These are phyloP conservation scores for Lophotriccus pileatus DNA, from an alignment of 2,797 vertebrate genomes.

Conservation along the genomic window DNA sequence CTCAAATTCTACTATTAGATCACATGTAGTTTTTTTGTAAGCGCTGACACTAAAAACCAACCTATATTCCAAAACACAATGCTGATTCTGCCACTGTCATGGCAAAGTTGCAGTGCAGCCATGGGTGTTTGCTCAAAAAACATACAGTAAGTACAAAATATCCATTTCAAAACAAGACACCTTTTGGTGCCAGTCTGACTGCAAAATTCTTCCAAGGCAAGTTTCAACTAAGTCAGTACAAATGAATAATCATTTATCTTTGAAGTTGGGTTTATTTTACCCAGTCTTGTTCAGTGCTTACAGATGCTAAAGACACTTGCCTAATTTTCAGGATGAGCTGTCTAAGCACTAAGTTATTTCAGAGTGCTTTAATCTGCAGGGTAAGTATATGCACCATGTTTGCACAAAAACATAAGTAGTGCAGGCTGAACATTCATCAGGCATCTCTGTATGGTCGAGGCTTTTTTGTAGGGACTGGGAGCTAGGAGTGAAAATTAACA, in stretches of 20 bases:
- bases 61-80: neutral
- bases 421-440: neutral
- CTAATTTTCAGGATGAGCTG: neutral
- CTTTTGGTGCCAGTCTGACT: neutral
- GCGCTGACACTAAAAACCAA: neutral
- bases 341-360: neutral
- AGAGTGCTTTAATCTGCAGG: neutral
- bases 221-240: neutral
- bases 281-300: neutral
- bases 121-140: neutral
- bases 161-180: neutral
- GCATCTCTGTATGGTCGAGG: neutral
- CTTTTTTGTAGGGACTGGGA: neutral
- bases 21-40: neutral
- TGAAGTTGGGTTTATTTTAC: neutral
- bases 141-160: neutral
- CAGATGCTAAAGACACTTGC: neutral
- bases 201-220: neutral
- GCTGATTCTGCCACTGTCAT: fast-evolving
- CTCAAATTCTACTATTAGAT: neutral
- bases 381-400: neutral
- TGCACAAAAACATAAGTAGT: neutral
- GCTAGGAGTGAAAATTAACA: neutral
- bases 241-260: neutral
- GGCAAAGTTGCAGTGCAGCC: neutral